Evolutionary conservation across 92 coral and sea anemone species (phyloP), one percentile per base, ranked within the genome.

Genomic region (Actinostola sp.): DNA sequence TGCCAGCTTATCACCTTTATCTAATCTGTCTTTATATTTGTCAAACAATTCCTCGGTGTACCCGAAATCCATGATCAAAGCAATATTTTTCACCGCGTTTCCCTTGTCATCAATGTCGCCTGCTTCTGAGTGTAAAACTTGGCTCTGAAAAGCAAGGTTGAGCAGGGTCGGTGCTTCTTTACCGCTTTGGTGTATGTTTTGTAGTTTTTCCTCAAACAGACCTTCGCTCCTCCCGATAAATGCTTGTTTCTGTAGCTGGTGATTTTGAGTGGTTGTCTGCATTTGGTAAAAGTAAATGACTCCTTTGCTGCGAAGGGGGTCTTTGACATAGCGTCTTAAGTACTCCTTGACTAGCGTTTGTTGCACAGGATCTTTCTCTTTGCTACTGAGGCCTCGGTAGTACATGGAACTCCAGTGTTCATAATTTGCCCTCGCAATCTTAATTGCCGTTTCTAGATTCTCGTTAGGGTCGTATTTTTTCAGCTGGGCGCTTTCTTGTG

Each of bases 61-160:
- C 1, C 97, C 97, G 56, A 75, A 88, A 89, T 91, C 97, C 66
- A 91, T 53, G 27, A 88, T 79, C 43, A 91, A 68, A n/a, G 73
- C 97, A 28, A 91, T 60, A 32, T 88, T 83, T 58, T 80, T 83
- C 9, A 38, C 27, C 39, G 11, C 42, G 42, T 87, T 84, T 25
- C 73, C 80, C 69, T 63, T 65, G 38, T 80, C 80, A 30, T 73
- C 58, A 43, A 24, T 34, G 20, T 54, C 66, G 15, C 23, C 61
- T 38, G 25, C 71, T 49, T 71, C 85, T 51, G 39, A 75, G 56
- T 54, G 72, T 30, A 84, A 38, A 10, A 74, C 74, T 49, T 79
- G 84, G 35, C 80, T 78, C 56, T 79, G 89, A 25, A 91, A 62
- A 33, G 88, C 70, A 51, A 91, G 63, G 41, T 91, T 88, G 33